Base-by-base conservation (phyloP, 2,888 invertebrate genomes). In the Cenopis cana region DNA sequence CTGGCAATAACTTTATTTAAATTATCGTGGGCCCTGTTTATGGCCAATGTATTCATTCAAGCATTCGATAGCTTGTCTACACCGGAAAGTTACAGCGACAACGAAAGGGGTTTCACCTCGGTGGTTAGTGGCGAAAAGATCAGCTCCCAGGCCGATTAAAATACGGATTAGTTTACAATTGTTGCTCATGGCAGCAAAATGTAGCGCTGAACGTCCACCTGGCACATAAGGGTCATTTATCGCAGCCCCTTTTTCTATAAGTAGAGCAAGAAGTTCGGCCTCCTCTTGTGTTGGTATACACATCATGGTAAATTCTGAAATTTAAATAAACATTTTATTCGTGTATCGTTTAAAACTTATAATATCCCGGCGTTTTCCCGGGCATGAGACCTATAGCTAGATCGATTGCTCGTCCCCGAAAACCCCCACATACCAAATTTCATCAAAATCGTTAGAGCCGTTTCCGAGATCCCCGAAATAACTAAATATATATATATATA, bases 181-280 rank as follows among this genome's bases (percentile, higher is more conserved):
- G 73, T 93, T 88, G 72, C 89, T 89, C 86, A 94, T 91, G 2
- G 94, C 94, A 14, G 93, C 93, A 73, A 93, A 90, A 78, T 94
- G 94, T 50, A 94, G 79, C 0, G 92, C 88, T 76, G 93, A 94
- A 14, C 93, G 86, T 11, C 89, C 85, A 0, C 91, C 92, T 1
- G 90, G 88, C 0, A 86, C 88, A 1, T 84, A 78, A 1, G 84
- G 82, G 68, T 90, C 90, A 65, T 93, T 87, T 5, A 92, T 79
- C 46, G 81, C 20, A 9, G 87, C 89, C 14, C 91, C 93, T 50
- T 89, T 84, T 0, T 80, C 72, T 1, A 92, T 76, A 4, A 94
- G 83, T 14, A 89, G 84, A 12, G 76, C 74, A n/a, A 94, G 79
- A 75, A 94, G 86, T 50, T 78, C 77, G 50, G 84, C 79, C 74